Conservation (phyloP, 2,888 invertebrate species). For the Heteromyza rotundicornis region DNA sequence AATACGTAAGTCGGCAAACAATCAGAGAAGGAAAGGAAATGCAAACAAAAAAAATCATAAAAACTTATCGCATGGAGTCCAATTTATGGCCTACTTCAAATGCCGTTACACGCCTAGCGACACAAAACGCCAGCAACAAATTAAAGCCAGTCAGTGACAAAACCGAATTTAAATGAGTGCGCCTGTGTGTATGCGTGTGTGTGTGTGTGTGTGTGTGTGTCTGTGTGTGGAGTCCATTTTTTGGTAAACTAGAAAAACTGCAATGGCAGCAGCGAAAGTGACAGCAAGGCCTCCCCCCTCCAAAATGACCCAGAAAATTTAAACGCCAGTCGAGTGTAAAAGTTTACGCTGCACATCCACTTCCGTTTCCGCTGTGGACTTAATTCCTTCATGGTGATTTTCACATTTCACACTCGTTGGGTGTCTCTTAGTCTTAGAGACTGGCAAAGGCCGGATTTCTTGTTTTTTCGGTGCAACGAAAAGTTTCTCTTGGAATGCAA, state of each 20-base stretch:
- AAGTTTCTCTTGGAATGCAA: too few relatives aligned
- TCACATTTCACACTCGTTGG: constrained; percentile 2
- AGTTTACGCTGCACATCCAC: not conserved
- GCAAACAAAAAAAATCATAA: not conserved
- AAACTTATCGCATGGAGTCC: not conserved
- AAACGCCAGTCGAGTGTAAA: not conserved
- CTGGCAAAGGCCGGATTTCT: not conserved
- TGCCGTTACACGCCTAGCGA: not conserved
- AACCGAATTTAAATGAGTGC: not conserved
- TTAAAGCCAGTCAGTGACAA: too few relatives aligned
- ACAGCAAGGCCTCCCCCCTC: not conserved
- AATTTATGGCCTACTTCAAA: constrained; percentile 1
- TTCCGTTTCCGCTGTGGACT: not conserved
- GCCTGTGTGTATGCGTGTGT: not conserved
- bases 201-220: not conserved
- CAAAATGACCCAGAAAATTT: constrained; percentile 1
- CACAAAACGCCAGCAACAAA: not conserved
- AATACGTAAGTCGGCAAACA: not conserved
- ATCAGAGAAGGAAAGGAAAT: too few relatives aligned
- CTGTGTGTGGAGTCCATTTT: not conserved
- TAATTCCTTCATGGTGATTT: constrained; percentile 1
- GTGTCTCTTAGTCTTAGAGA: too few relatives aligned
- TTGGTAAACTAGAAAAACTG: too few relatives aligned
- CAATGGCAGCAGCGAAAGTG: not conserved
- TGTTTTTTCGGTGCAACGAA: too few relatives aligned